phyloP scores from a whole-genome alignment of 2,888 invertebrate genomes.

The Nebria brevicollis region DNA sequence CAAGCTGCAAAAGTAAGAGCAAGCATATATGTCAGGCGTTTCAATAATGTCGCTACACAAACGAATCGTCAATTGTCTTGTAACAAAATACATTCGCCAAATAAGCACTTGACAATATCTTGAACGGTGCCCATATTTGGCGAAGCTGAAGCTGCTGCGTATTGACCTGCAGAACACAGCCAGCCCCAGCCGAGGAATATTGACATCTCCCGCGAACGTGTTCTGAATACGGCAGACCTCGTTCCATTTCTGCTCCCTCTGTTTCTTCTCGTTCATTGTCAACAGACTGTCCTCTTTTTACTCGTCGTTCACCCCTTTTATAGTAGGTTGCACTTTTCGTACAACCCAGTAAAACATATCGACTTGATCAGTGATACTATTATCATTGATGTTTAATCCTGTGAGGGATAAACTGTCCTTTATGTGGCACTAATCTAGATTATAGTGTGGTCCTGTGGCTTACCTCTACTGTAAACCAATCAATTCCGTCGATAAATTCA shows the following conservation, averaged over 20 bases:
- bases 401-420: too few relatives aligned
- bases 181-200: not conserved
- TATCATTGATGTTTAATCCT: too few relatives aligned
- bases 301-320: not conserved
- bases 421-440: too few relatives aligned
- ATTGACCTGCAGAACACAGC: not conserved
- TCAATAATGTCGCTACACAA: not conserved
- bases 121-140: not conserved
- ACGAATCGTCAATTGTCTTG: not conserved
- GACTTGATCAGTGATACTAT: not conserved
- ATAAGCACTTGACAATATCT: not conserved
- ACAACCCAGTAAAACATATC: not conserved
- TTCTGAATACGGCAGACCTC: not conserved
- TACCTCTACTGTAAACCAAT: not conserved
- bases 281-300: not conserved
- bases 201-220: not conserved
- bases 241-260: not conserved
- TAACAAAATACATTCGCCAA: slow-evolving; percentile 1
- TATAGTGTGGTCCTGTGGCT: too few relatives aligned
- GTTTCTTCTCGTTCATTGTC: not conserved
- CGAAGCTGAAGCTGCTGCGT: not conserved
- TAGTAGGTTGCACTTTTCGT: not conserved
- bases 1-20: not conserved
- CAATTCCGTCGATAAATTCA: not conserved
- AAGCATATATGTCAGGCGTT: not conserved